Evolutionary conservation across 1,140 invertebrate species (phyloP).

Genomic region (Apis mellifera): DNA sequence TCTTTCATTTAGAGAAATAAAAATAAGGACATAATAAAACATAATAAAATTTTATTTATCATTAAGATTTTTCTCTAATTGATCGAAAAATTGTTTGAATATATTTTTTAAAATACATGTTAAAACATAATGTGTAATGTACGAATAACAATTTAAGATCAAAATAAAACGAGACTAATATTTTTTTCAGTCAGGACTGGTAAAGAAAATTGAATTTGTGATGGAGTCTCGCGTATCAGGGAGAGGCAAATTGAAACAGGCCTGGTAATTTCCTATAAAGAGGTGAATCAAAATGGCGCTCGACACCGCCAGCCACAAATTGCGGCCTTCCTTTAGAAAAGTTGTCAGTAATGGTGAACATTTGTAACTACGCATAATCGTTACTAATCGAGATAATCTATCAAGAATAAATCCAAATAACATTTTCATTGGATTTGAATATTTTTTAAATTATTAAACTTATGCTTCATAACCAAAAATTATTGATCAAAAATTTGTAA

Average conservation of each 20-base stretch:
- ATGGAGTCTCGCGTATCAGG: conserved; percentile 14
- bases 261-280: conserved; percentile 49
- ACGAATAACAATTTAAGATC: neutral
- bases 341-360: neutral
- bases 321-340: conserved; percentile 8
- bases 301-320: conserved; percentile 20
- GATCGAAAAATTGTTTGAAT: too few species aligned
- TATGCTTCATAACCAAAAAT: neutral
- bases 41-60: too few species aligned
- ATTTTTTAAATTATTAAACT: too few species aligned
- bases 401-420: too few species aligned
- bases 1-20: too few species aligned
- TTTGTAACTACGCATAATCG: neutral
- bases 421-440: neutral
- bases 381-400: neutral
- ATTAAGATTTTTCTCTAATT: too few species aligned
- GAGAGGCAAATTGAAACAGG: conserved; percentile 43
- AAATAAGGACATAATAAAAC: too few species aligned
- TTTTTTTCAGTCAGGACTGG: neutral
- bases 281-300: conserved; percentile 47
- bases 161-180: neutral
- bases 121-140: too few species aligned
- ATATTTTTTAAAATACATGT: too few species aligned
- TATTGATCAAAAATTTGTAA: neutral
- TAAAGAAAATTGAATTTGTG: conserved; percentile 31